Evolutionary conservation across 2,888 invertebrate species (phyloP), one percentile per base, ranked within the genome.

Genomic region (Clistopyga incitator): DNA sequence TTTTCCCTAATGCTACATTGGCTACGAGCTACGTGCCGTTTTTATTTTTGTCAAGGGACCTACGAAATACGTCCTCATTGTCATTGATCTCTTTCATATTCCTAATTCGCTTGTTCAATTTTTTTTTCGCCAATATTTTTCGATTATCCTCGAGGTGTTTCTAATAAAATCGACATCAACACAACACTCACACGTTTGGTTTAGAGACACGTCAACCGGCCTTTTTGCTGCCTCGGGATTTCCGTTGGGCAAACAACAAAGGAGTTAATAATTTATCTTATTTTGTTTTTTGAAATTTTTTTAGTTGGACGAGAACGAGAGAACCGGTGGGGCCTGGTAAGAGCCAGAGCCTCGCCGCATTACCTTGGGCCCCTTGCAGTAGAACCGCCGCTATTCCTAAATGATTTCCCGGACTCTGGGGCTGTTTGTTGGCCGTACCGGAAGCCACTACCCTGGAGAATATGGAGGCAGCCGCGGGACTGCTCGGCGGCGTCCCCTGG

Each of bases 311-410:
- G 78, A 68, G 64, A 76, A 76, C 61, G 72, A 83, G 59, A 74
- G 68, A 64, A 38, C 78, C 70, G 47, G 80, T 68, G 68, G 68
- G 64, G 47, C 74, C 68, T 10, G 45, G 38, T 29, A 10, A 65
- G 11, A 74, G 25, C 68, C 38, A 20, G 70, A 42, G 42, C 74
- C 68, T 74, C 74, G 74, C 78, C 78, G 85, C 54, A 86, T 92
- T 93, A 94, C 94, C 94, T 94, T 94, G 94, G 80, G 93, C 93
- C 85, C 93, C 93, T 88, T 94, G 94, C 71, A 94, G 91, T 81
- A 94, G 91, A 65, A 93, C 93, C 83, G 93, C 93, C 88, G 93
- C 92, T 85, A 93, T 88, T 87, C 92, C 91, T 84, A 92, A 91
- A 81, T 93, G 91, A 89, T 90, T 92, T 67, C 90, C 89, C 67